phyloP scores from a whole-genome alignment of 2,797 vertebrate species.

The Tokudaia tokunoshimensis region DNA sequence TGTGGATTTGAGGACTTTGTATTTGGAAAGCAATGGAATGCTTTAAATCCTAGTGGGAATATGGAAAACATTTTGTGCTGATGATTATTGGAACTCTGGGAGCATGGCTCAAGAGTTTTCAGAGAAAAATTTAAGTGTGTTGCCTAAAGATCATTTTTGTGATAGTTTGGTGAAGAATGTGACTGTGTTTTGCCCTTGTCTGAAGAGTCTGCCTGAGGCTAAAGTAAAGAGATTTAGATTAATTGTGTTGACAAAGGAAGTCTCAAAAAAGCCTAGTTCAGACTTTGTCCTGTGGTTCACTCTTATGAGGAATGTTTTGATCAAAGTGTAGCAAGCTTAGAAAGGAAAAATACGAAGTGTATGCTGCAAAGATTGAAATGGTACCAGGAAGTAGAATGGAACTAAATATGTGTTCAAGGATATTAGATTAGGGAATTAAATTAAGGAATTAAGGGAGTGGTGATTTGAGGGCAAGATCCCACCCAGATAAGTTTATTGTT shows the following conservation, averaged over 20 bases:
- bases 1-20: not conserved
- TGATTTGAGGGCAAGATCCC: not conserved
- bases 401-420: not conserved
- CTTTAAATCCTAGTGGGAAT: not conserved
- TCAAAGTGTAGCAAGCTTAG: not conserved
- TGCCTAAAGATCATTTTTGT: not conserved
- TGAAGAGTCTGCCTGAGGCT: not conserved
- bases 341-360: not conserved
- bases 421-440: not conserved
- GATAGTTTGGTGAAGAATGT: not conserved
- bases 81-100: not conserved
- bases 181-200: not conserved
- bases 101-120: not conserved
- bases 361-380: not conserved
- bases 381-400: not conserved
- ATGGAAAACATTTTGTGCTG: not conserved
- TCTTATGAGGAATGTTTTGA: not conserved
- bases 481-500: not conserved
- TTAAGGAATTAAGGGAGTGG: not conserved
- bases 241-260: not conserved
- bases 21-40: not conserved
- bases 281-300: not conserved
- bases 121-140: not conserved
- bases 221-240: not conserved
- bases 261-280: not conserved